These are phyloP conservation scores for Copidosoma floridanum DNA, from an alignment of 1,140 invertebrate genomes.

Conservation along the genomic window DNA sequence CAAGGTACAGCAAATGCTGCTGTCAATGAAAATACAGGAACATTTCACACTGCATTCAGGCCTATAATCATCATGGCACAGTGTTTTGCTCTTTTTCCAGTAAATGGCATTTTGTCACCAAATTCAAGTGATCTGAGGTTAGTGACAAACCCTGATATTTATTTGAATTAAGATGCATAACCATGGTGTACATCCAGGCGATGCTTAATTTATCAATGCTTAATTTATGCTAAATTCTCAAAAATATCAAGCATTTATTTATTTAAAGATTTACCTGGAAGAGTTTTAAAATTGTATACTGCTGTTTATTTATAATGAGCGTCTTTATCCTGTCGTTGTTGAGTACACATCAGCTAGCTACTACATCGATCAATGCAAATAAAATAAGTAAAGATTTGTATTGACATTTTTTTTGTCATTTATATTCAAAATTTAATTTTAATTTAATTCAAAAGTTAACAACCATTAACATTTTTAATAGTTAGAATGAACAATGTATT, in stretches of 20 bases:
- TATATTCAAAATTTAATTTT: too few species aligned
- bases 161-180: not conserved
- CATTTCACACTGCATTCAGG: slow-evolving; percentile 48
- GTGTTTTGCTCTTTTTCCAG: slow-evolving; percentile 55
- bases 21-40: slow-evolving; percentile 32
- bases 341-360: slow-evolving; percentile 41
- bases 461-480: too few species aligned
- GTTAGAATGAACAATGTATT: too few species aligned
- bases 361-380: slow-evolving; percentile 40
- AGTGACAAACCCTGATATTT: slow-evolving; percentile 4
- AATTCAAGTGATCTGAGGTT: slow-evolving; percentile 50
- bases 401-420: too few species aligned
- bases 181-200: too few species aligned
- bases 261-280: slow-evolving; percentile 50
- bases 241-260: too few species aligned
- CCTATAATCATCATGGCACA: slow-evolving; percentile 54
- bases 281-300: slow-evolving; percentile 49
- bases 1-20: slow-evolving; percentile 6
- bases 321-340: slow-evolving; percentile 37
- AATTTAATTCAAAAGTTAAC: too few species aligned
- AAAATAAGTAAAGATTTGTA: slow-evolving; percentile 51
- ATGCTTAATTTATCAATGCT: too few species aligned
- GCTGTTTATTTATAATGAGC: slow-evolving; percentile 33
- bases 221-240: too few species aligned
- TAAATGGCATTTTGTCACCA: slow-evolving; percentile 46